A percentile compares a stretch with the other conserved stretches of the same genome.
phyloP scores from a whole-genome alignment of 2,888 invertebrate genomes.

The Eupithecia tripunctaria region DNA sequence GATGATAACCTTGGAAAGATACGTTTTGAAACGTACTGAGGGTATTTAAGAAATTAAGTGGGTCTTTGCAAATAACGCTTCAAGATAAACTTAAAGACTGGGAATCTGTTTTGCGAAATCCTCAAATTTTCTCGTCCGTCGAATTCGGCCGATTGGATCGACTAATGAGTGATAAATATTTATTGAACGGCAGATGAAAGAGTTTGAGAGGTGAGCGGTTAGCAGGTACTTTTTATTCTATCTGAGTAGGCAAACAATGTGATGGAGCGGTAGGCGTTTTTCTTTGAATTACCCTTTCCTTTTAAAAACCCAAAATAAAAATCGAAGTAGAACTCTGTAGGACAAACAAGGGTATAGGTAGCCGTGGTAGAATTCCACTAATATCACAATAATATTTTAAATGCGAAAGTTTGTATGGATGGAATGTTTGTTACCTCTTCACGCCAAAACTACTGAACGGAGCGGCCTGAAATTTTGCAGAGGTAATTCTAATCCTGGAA shows the following conservation, averaged over 20 bases:
- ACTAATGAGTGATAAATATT: conserved; percentile 59
- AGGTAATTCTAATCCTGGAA: no score
- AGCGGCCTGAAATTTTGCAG: no score
- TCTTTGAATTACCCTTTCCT: background rate
- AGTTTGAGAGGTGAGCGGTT: conserved; percentile 17
- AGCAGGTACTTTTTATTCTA: conserved; percentile 15
- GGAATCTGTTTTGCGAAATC: background rate
- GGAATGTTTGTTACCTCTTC: no score
- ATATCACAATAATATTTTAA: no score
- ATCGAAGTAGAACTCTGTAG: background rate
- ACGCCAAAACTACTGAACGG: no score
- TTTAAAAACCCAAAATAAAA: background rate
- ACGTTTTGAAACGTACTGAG: background rate
- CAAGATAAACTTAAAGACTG: background rate
- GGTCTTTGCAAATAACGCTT: background rate
- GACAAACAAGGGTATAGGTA: background rate
- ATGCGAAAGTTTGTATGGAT: no score
- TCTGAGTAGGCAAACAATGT: conserved; percentile 4
- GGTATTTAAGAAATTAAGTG: background rate
- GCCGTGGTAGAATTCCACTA: no score
- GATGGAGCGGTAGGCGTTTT: conserved; percentile 10
- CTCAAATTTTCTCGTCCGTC: background rate
- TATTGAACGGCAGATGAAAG: conserved; percentile 47
- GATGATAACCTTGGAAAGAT: background rate
- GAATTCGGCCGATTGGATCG: conserved; percentile 35